Conservation (phyloP, 2,888 invertebrate species). For the Phalera bucephala region DNA sequence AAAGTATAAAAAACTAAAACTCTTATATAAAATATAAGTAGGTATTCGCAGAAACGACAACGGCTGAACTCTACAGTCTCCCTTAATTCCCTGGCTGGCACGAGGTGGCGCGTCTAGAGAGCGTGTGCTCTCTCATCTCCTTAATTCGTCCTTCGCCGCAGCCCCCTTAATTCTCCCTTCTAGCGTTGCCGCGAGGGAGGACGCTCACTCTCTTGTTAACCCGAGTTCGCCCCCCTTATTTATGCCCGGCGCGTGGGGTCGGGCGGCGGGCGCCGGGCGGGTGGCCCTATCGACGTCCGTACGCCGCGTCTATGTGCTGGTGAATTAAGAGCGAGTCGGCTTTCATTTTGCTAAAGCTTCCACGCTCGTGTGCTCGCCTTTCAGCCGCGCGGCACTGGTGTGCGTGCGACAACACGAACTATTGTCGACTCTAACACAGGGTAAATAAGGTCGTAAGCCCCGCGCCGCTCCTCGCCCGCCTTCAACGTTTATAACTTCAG, state of each 20-base stretch:
- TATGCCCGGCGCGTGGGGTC: slow-evolving; percentile 65
- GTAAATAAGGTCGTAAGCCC: slow-evolving; percentile 61
- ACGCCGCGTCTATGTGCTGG: slow-evolving; percentile 69
- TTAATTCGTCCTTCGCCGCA: slow-evolving; percentile 83
- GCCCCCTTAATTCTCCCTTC: slow-evolving; percentile 76
- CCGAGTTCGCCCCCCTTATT: slow-evolving; percentile 78
- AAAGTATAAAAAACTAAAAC: slow-evolving; percentile 5
- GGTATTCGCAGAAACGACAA: slow-evolving; percentile 21
- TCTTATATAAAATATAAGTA: slow-evolving; percentile 1
- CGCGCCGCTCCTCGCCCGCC: slow-evolving; percentile 48
- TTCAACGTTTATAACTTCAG: slow-evolving; percentile 77
- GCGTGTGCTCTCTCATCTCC: slow-evolving; percentile 82
- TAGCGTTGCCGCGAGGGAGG: slow-evolving; percentile 64
- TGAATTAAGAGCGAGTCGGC: slow-evolving; percentile 83
- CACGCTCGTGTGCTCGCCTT: slow-evolving; percentile 80
- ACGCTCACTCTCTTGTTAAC: slow-evolving; percentile 76
- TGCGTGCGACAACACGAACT: slow-evolving; percentile 48
- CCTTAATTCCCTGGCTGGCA: slow-evolving; percentile 71
- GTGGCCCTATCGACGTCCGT: slow-evolving; percentile 63
- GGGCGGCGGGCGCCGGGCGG: slow-evolving; percentile 45
- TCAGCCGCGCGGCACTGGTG: slow-evolving; percentile 63
- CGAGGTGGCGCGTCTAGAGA: slow-evolving; percentile 77
- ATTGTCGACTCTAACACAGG: slow-evolving; percentile 61
- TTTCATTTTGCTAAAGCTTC: slow-evolving; percentile 82
- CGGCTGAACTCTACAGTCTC: slow-evolving; percentile 32